These are phyloP conservation scores for Acanthopagrus latus DNA, from an alignment of 2,797 vertebrate species.

Conservation along the genomic window DNA sequence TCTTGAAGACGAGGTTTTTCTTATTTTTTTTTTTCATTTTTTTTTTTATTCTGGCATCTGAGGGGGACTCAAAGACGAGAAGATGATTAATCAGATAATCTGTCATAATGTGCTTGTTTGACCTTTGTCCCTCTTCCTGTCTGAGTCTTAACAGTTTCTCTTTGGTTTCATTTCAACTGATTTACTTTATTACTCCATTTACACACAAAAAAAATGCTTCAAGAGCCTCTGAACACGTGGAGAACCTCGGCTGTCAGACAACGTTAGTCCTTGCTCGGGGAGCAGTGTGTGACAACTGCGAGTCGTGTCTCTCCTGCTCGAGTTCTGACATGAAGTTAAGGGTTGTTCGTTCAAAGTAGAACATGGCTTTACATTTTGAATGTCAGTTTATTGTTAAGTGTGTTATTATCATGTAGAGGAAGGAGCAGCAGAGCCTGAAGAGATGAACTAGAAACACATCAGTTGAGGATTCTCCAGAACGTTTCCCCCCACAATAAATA, in stretches of 20 bases:
- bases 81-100: constrained; percentile 65
- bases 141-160: constrained; percentile 36
- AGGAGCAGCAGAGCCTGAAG: background rate
- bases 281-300: constrained; percentile 36
- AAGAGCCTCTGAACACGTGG: constrained; percentile 22
- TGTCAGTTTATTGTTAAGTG: constrained; percentile 13
- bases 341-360: constrained; percentile 14
- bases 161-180: constrained; percentile 48
- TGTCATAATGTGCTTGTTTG: constrained; percentile 54
- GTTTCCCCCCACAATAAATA: background rate
- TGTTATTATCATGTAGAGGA: background rate
- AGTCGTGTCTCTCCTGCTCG: background rate
- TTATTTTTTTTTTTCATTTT: background rate
- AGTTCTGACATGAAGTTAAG: constrained; percentile 8
- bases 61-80: constrained; percentile 54
- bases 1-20: constrained; percentile 26
- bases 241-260: constrained; percentile 41
- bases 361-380: background rate
- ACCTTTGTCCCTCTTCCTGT: constrained; percentile 36
- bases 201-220: constrained; percentile 25
- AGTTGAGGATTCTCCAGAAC: background rate
- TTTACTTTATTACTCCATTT: constrained; percentile 27
- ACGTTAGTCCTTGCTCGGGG: constrained; percentile 35
- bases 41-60: constrained; percentile 32
- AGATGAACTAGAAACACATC: background rate